These are phyloP conservation scores for Calameuta idolon DNA, from an alignment of 2,888 invertebrate species.

Conservation along the genomic window DNA sequence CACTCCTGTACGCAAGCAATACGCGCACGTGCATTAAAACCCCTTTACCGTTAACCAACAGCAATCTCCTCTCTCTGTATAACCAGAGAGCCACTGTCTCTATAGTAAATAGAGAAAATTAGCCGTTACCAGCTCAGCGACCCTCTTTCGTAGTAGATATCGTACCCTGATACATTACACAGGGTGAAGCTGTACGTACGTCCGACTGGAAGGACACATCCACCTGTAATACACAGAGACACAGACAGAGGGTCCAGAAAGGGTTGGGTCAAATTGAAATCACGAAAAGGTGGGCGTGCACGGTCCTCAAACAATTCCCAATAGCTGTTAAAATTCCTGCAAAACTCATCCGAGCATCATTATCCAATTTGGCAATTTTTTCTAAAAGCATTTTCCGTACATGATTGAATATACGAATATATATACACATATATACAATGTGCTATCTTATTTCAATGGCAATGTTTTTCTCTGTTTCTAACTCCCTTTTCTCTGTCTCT, in stretches of 20 bases:
- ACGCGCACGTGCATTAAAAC: background rate
- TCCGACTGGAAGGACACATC: background rate
- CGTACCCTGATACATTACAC: background rate
- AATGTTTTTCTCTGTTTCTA: background rate
- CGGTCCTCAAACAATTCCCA: constrained; percentile 10
- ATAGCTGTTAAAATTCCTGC: constrained; percentile 14
- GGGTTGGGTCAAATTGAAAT: constrained; percentile 59
- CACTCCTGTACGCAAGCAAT: background rate
- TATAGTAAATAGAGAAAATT: background rate
- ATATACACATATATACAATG: too few species aligned
- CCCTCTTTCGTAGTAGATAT: background rate
- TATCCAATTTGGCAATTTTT: constrained; percentile 16
- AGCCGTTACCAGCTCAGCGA: background rate
- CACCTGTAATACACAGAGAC: background rate
- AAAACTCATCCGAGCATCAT: constrained; percentile 17
- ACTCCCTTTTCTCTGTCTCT: background rate
- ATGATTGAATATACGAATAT: background rate
- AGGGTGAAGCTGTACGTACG: background rate
- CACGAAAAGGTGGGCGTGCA: constrained; percentile 59
- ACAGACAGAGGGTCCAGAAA: background rate
- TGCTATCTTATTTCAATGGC: background rate
- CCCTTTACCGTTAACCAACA: background rate
- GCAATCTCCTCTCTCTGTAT: background rate
- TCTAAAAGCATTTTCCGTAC: background rate
- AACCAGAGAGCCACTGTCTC: background rate